These are phyloP conservation scores for Pteronotus mesoamericanus DNA, from an alignment of 2,797 vertebrate genomes.

Conservation along the genomic window DNA sequence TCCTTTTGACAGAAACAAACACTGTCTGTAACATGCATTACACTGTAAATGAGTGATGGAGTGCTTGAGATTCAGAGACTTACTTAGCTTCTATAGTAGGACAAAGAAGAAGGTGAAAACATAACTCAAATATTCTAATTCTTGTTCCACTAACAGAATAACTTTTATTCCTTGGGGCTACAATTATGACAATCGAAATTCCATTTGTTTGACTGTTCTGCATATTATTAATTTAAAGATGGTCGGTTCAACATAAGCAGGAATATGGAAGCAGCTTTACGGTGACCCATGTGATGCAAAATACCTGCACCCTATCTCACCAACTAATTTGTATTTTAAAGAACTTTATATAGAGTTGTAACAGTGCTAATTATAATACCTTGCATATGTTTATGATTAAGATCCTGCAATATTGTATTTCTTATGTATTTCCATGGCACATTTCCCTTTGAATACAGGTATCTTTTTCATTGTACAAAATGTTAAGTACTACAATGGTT, in stretches of 20 bases:
- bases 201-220: background rate
- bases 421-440: constrained; percentile 61
- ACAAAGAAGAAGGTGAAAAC: background rate
- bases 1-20: background rate
- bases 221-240: background rate
- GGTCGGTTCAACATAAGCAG: background rate
- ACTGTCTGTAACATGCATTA: background rate
- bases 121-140: background rate
- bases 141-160: background rate
- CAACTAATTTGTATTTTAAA: background rate
- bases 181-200: constrained; percentile 14
- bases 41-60: background rate
- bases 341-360: background rate
- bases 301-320: background rate
- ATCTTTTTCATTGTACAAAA: constrained; percentile 59
- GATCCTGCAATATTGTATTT: constrained; percentile 36
- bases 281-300: background rate
- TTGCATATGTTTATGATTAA: constrained; percentile 62
- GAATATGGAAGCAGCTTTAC: background rate
- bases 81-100: background rate
- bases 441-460: constrained; percentile 49
- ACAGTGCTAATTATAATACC: background rate
- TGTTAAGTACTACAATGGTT: constrained; percentile 60
- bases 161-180: background rate
- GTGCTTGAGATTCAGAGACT: background rate